These are phyloP conservation scores for Diarsia rubi DNA, from an alignment of 2,888 invertebrate genomes.

Conservation along the genomic window DNA sequence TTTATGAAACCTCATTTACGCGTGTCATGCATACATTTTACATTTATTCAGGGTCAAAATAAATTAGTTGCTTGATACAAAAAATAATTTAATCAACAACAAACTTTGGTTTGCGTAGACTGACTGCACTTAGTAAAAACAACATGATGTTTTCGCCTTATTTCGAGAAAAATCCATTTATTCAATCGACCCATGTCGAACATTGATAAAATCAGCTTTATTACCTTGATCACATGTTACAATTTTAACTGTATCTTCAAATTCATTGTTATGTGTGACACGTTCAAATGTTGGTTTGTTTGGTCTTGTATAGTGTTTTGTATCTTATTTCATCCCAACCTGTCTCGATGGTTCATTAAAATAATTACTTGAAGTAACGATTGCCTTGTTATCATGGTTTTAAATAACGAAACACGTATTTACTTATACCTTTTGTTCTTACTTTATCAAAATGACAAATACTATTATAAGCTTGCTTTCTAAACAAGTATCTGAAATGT, in stretches of 20 bases:
- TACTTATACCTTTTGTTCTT: not conserved
- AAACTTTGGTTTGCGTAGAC: not conserved
- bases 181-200: not conserved
- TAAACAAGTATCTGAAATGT: not conserved
- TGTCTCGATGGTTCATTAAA: slow-evolving; percentile 15
- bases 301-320: not conserved
- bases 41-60: not conserved
- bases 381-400: slow-evolving; percentile 20
- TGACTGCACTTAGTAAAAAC: not conserved
- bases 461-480: slow-evolving; percentile 8
- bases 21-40: slow-evolving; percentile 15
- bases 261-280: slow-evolving; percentile 15
- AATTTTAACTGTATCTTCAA: not conserved
- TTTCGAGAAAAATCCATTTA: not conserved
- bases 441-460: not conserved
- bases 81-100: not conserved
- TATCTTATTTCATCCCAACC: slow-evolving; percentile 54
- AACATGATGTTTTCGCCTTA: not conserved
- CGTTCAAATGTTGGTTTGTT: not conserved
- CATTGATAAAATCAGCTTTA: not conserved
- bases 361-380: slow-evolving; percentile 20
- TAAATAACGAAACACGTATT: slow-evolving; percentile 27
- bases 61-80: not conserved
- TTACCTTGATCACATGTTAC: not conserved
- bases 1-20: not conserved